Evolutionary conservation across 2,113 vertebrate genomes (phyloP), one percentile per base, ranked within the genome.

Genomic region (Echinops telfairi): DNA sequence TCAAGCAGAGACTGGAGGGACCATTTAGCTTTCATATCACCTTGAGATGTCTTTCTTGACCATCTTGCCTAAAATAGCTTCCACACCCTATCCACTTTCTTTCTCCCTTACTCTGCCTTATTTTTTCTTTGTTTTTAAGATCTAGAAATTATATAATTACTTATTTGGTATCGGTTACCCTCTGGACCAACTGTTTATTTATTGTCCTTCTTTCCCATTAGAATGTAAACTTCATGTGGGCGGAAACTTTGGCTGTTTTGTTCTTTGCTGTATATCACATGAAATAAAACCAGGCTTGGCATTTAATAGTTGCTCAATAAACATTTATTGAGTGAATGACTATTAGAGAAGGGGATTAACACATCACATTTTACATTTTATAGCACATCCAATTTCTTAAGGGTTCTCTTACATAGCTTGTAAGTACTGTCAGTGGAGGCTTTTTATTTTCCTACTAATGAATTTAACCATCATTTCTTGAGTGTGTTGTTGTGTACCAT

Each of bases 91-190:
- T 8, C 38, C 76, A 86, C 29, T 90, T 38, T 47, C 33, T 90
- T 60, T 87, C 36, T 22, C 43, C 86, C 43, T 79, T 93, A 58
- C 78, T 14, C 78, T 95, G 57, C 75, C 77, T 95, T 87, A 78
- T 87, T 92, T 85, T 92, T 86, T 73, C 86, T 86, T 68, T 78
- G 57, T 78, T 83, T 76, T 53, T 79, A 84, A 83, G 33, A 68
- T 19, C 71, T 33, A 86, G 33, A 31, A 92, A 81, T 86, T 85
- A 0, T 47, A 47, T 58, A 79, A 71, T 84, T 88, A 47, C 64
- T 43, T 79, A 38, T 38, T 38, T 92, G 33, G 27, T 53, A 5
- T 90, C 60, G 86, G 25, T 86, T 64, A 77, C n/a, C 64, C 17
- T 68, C 73, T 84, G 25, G 43, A 88, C 43, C 33, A 88, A 11